Evolutionary conservation across 2,888 invertebrate genomes (phyloP).

Genomic region (Plebejus melissa): DNA sequence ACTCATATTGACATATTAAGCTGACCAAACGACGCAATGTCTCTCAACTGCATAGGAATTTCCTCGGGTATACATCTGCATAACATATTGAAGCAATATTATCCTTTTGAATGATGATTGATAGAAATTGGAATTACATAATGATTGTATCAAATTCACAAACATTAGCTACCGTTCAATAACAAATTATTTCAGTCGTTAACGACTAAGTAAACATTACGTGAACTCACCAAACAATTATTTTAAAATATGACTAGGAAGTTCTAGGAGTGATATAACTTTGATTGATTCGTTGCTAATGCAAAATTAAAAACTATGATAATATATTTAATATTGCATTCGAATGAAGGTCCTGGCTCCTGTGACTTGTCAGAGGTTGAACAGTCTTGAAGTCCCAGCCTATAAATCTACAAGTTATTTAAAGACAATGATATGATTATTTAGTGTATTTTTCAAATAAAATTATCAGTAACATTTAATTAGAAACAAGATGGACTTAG

Average conservation of each 20-base stretch:
- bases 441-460: no score
- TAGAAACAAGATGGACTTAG: no score
- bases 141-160: background rate
- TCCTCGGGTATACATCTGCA: background rate
- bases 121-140: background rate
- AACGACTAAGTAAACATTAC: background rate
- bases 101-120: background rate
- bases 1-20: no score
- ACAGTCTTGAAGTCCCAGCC: no score
- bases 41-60: no score
- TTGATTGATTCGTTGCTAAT: background rate
- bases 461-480: no score
- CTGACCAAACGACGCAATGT: no score
- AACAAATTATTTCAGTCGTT: slow-evolving; percentile 31
- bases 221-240: background rate
- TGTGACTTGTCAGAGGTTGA: no score
- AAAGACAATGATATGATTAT: no score
- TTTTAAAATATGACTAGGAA: background rate
- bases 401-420: no score
- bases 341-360: no score
- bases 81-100: background rate
- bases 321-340: no score
- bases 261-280: background rate
- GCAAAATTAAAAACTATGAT: background rate
- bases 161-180: background rate